Conservation (phyloP, 2,888 invertebrate species). For the Cancer borealis region DNA sequence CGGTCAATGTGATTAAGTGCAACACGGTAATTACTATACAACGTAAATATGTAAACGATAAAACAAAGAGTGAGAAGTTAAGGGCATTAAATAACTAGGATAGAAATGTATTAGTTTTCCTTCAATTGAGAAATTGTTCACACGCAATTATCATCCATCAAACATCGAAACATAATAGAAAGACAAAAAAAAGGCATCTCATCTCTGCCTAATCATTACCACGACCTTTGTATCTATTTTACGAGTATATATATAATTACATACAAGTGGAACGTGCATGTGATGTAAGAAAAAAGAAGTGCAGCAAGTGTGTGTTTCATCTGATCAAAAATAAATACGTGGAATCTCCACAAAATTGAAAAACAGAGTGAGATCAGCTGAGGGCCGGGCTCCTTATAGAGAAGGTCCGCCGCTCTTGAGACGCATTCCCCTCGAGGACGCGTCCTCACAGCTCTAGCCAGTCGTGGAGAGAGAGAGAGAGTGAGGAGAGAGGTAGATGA, state of each 20-base stretch:
- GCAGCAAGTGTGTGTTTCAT: not conserved
- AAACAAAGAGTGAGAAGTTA: not conserved
- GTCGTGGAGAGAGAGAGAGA: not conserved
- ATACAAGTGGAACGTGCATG: not conserved
- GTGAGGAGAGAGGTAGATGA: slow-evolving; percentile 25
- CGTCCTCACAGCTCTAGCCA: slow-evolving; percentile 4
- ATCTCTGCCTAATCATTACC: not conserved
- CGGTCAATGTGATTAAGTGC: not conserved
- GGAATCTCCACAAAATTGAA: not conserved
- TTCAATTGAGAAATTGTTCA: no score
- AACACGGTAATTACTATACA: not conserved
- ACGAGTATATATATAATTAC: not conserved
- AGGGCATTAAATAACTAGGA: not conserved
- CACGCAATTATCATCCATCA: not conserved
- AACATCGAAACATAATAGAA: not conserved
- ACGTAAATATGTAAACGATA: not conserved
- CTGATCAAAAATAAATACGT: not conserved
- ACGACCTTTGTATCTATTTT: not conserved
- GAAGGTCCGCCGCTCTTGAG: slow-evolving; percentile 7
- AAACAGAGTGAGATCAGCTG: not conserved
- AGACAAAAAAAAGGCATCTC: not conserved
- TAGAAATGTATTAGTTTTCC: not conserved
- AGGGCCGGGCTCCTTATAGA: not conserved
- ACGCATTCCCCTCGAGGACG: not conserved
- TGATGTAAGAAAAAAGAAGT: not conserved